Evolutionary conservation across 2,888 invertebrate species (phyloP), one percentile per base, ranked within the genome.

Genomic region (Hoplodrina blanda): DNA sequence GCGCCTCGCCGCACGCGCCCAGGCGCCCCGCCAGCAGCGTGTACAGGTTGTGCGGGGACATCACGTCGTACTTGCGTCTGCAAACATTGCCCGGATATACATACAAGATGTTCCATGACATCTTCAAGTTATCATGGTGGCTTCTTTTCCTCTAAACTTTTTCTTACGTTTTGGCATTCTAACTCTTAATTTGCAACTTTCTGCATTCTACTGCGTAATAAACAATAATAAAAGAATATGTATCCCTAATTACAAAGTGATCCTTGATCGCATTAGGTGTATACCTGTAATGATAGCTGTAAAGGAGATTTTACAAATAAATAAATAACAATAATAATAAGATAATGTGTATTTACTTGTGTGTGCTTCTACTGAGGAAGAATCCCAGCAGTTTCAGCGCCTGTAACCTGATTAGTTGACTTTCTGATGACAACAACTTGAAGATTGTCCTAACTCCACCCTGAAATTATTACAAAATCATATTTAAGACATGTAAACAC

Each of bases 11-110:
- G 76, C 91, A 73, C 67, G 92, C 92, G 74, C 92, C 91, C 86
- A 99, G 97, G 81, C 99, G 97, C 90, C 99, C 99, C 49, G 99
- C 98, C 86, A 99, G 97, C 88, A 99, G 96, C 37, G 99, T 99
- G 96, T 99, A 99, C 90, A 99, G 96, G 96, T 99, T 99, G 96
- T 99, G 98, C 2, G 99, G 99, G 82, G 98, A 98, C 99, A 99
- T 99, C 66, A 99, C 99, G 95, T 99, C 99, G 95, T 99, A 99
- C 95, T 99, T 99, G 88, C 99, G 97, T 96, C 99, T 99, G 96
- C 5, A 46, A 8, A 50, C 2, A 25, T 25, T 49, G 41, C 11
- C 41, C 11, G 11, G 41, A 11, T 41, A 13, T 41, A 41, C 41
- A 41, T 41, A 41, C 33, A 8, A 37, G 8, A 1, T 37, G 37